Evolutionary conservation across 23 tunicate species (phyloP).

Genomic region (Styela clava): DNA sequence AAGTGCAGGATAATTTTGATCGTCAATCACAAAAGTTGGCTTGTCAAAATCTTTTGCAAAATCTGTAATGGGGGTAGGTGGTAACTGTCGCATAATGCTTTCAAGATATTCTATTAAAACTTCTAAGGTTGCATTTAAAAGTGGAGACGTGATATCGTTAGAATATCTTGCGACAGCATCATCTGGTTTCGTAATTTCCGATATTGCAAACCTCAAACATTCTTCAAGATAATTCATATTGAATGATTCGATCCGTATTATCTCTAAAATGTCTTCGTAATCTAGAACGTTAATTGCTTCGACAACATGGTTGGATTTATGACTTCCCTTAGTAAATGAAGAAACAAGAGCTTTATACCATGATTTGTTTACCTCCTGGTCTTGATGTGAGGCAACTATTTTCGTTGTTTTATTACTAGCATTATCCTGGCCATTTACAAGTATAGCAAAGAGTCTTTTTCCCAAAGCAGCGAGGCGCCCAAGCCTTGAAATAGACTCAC

Average conservation of each 20-base stretch:
- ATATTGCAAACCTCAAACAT: slow-evolving; percentile 30
- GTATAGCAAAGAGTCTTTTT: not conserved
- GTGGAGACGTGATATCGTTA: slow-evolving; percentile 2
- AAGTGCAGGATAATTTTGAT: not conserved
- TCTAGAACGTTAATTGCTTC: slow-evolving; percentile 43
- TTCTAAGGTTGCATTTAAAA: slow-evolving; percentile 5
- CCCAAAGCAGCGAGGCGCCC: slow-evolving; percentile 9
- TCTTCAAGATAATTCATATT: slow-evolving; percentile 10
- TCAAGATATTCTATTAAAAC: slow-evolving; percentile 1
- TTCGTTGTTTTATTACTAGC: not conserved
- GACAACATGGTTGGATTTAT: not conserved
- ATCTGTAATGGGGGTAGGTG: not conserved
- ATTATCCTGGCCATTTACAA: slow-evolving; percentile 2
- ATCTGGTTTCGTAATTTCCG: slow-evolving; percentile 18
- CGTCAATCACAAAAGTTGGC: not conserved
- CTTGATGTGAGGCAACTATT: not conserved
- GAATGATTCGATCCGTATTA: slow-evolving; percentile 28
- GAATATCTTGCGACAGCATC: slow-evolving; percentile 2
- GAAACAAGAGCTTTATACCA: slow-evolving; percentile 10
- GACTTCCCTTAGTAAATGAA: not conserved
- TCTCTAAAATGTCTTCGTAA: slow-evolving; percentile 70
- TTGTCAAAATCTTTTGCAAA: not conserved
- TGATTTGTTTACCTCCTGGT: not conserved
- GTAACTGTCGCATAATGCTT: slow-evolving; percentile 2
- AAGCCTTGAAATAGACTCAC: slow-evolving; percentile 17